Percentiles rank a stretch among this genome's conserved stretches.
These are phyloP conservation scores for Eretmocerus hayati DNA, from an alignment of 2,888 invertebrate genomes.

Conservation along the genomic window DNA sequence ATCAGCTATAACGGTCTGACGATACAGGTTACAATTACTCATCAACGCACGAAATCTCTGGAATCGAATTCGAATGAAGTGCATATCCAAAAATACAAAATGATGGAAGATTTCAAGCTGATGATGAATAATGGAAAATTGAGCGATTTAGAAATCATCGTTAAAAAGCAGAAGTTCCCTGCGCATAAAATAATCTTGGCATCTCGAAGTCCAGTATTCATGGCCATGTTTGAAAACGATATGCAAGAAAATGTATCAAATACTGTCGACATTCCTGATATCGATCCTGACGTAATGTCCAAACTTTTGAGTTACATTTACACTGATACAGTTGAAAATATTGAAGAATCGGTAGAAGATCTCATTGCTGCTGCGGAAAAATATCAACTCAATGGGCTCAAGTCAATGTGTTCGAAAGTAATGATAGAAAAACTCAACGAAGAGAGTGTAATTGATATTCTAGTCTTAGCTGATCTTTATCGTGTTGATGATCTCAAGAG, in stretches of 20 bases:
- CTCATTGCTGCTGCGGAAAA: slow-evolving; percentile 96
- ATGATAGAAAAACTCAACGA: slow-evolving; percentile 88
- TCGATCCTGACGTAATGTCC: slow-evolving; percentile 93
- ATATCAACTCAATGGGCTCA: slow-evolving; percentile 95
- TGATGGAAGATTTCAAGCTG: neutral
- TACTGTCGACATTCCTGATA: slow-evolving; percentile 92
- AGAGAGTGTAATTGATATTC: slow-evolving; percentile 93
- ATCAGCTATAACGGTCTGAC: too few species aligned
- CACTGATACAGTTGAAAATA: slow-evolving; percentile 89
- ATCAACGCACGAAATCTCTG: too few species aligned
- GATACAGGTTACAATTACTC: too few species aligned
- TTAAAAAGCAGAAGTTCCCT: neutral
- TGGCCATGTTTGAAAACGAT: slow-evolving; percentile 99
- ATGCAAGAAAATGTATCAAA: slow-evolving; percentile 97
- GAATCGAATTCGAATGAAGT: too few species aligned
- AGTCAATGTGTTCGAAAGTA: slow-evolving; percentile 98
- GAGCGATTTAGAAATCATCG: neutral
- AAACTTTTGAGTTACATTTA: slow-evolving; percentile 99
- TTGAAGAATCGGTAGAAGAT: slow-evolving; percentile 98
- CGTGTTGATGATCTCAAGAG: slow-evolving; percentile 58
- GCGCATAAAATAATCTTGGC: slow-evolving; percentile 35
- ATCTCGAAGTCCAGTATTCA: slow-evolving; percentile 97
- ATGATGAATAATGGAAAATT: neutral
- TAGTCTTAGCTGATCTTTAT: slow-evolving; percentile 85
- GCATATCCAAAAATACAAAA: too few species aligned